These are phyloP conservation scores for Drosophila seguyi DNA, from an alignment of 1,140 invertebrate genomes.

Conservation along the genomic window DNA sequence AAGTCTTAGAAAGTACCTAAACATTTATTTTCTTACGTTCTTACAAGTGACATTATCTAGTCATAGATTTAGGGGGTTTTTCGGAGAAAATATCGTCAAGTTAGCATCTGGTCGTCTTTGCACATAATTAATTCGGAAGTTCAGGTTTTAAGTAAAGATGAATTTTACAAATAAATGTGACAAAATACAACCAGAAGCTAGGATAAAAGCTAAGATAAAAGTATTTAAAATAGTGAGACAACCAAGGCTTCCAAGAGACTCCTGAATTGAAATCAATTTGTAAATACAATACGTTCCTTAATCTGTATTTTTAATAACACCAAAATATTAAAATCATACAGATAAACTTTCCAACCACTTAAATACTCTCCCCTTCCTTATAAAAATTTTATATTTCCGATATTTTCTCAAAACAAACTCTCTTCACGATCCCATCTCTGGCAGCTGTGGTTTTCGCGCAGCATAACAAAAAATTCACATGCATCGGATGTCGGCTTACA, in stretches of 20 bases:
- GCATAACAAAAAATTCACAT: constrained; percentile 50
- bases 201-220: no score
- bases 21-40: neutral
- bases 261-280: neutral
- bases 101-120: no score
- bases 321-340: neutral
- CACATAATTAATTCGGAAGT: no score
- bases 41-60: neutral
- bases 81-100: neutral
- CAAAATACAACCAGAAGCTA: neutral
- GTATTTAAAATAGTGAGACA: neutral
- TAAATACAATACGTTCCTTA: no score
- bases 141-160: neutral
- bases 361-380: neutral
- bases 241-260: neutral
- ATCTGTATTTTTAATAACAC: neutral
- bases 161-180: neutral
- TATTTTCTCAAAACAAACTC: neutral
- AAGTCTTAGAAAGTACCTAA: no score
- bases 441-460: constrained; percentile 12
- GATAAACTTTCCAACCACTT: neutral
- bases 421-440: constrained; percentile 31
- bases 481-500: constrained; percentile 58
- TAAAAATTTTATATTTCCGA: neutral
- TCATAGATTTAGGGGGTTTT: neutral